Evolutionary conservation across 2,797 vertebrate species (phyloP).

Genomic region (Kryptopterus vitreolus): DNA sequence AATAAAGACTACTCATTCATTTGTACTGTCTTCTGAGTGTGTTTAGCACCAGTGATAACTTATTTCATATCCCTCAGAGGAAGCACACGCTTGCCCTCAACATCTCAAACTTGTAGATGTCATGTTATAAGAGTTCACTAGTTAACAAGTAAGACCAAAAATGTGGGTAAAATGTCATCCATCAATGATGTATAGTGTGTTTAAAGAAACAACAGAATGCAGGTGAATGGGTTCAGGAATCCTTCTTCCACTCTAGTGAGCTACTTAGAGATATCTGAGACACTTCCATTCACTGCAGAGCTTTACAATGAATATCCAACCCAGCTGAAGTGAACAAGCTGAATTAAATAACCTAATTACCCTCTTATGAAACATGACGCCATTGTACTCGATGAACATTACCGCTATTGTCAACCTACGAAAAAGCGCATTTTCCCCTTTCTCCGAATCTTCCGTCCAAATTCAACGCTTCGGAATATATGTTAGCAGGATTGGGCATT

Average conservation of each 20-base stretch:
- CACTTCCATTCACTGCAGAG: slow-evolving; percentile 24
- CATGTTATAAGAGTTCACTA: not conserved
- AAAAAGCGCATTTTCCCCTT: slow-evolving; percentile 4
- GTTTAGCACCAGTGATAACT: not conserved
- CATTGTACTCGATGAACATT: not conserved
- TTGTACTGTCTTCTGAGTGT: not conserved
- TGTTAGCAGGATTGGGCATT: slow-evolving; percentile 40
- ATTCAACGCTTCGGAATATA: slow-evolving; percentile 25
- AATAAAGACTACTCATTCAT: not conserved
- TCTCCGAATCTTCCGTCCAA: slow-evolving; percentile 6
- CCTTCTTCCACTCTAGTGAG: not conserved
- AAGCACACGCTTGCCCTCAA: not conserved
- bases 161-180: not conserved
- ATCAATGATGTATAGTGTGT: not conserved
- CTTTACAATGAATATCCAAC: slow-evolving; percentile 6
- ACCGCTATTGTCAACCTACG: not conserved
- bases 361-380: not conserved
- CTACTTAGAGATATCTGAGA: slow-evolving; percentile 18
- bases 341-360: slow-evolving; percentile 25
- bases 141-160: not conserved
- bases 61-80: not conserved
- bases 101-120: not conserved
- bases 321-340: slow-evolving; percentile 21
- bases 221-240: not conserved
- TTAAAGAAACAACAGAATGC: not conserved